Percentiles rank a stretch among this genome's conserved stretches.
Conservation (phyloP, 35 echinoderm and acorn worm genomes). For the Stichopus chloronotus region DNA sequence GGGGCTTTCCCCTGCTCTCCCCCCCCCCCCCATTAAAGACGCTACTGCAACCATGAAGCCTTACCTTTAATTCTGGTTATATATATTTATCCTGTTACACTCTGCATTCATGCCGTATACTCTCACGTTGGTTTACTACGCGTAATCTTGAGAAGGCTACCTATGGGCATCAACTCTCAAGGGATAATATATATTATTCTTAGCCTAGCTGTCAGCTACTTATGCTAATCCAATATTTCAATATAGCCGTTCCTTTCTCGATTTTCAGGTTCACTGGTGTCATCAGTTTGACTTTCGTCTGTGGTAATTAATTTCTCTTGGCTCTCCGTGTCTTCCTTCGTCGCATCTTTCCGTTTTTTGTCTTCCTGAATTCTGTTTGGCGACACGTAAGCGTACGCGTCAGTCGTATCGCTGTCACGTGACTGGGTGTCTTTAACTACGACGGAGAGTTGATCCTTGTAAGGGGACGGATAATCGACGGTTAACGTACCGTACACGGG, state of each 20-base stretch:
- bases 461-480: slow-evolving; percentile 19
- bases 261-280: slow-evolving; percentile 19
- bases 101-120: no score
- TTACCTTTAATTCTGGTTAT: no score
- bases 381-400: slow-evolving; percentile 67
- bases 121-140: no score
- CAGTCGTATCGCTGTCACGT: slow-evolving; percentile 19
- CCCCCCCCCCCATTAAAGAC: no score
- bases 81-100: no score
- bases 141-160: no score
- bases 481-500: slow-evolving; percentile 51
- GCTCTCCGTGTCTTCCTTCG: background rate
- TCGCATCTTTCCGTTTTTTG: background rate
- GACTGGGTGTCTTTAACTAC: background rate
- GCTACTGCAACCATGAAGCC: no score
- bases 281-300: background rate
- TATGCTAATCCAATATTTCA: slow-evolving; percentile 33
- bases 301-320: background rate
- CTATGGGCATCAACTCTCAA: no score
- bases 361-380: slow-evolving; percentile 31
- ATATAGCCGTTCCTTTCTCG: slow-evolving; percentile 32
- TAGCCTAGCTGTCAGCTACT: background rate
- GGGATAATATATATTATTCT: no score
- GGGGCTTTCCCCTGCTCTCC: no score
- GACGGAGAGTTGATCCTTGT: background rate